phyloP scores from a whole-genome alignment of 2,888 invertebrate genomes.

The Microctonus hyperodae region DNA sequence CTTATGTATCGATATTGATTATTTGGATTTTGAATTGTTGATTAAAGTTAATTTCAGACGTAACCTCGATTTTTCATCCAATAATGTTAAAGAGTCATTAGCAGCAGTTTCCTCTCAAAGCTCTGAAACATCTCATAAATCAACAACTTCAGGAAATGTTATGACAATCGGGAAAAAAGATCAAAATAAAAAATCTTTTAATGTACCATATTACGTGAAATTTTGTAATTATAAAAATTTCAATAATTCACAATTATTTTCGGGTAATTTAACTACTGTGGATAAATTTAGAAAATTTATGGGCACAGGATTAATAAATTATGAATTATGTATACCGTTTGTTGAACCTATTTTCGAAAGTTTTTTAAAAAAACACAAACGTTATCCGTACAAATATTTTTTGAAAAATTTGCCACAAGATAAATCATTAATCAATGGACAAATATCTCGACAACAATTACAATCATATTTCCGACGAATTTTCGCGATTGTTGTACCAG shows the following conservation, averaged over 20 bases:
- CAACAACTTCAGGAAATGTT: neutral
- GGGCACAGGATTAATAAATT: neutral
- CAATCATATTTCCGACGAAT: neutral
- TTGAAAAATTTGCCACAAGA: neutral
- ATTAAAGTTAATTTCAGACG: neutral
- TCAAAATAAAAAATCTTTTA: neutral
- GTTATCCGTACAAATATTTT: constrained; percentile 1
- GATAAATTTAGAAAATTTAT: neutral
- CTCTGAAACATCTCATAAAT: neutral
- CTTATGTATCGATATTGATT: neutral
- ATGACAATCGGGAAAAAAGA: neutral
- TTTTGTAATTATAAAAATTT: neutral
- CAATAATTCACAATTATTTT: neutral
- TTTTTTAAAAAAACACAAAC: neutral
- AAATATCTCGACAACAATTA: neutral
- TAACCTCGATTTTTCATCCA: neutral
- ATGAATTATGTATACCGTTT: neutral
- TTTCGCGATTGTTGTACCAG: neutral
- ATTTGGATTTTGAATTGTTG: neutral
- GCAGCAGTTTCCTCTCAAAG: neutral
- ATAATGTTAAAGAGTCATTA: neutral
- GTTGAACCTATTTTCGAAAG: neutral
- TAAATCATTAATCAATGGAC: neutral
- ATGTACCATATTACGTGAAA: neutral
- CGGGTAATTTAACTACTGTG: neutral